Evolutionary conservation across 2,113 vertebrate species (phyloP).

Genomic region (Nibea albiflora): DNA sequence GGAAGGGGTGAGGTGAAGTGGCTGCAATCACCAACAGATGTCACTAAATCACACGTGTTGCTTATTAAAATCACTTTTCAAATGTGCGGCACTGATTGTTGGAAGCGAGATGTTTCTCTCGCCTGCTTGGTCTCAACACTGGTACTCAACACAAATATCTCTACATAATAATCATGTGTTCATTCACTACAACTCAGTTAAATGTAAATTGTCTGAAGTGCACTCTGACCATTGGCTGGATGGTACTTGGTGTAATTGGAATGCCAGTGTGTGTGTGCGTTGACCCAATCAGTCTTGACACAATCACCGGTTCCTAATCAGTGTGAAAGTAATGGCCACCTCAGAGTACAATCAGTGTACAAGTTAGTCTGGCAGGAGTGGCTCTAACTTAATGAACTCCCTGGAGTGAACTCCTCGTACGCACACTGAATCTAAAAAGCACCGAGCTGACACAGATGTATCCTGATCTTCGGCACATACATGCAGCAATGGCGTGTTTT

Average conservation of each 20-base stretch:
- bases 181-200: slow-evolving; percentile 44
- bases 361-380: slow-evolving; percentile 60
- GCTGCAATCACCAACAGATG: no score
- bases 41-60: no score
- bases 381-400: slow-evolving; percentile 72
- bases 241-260: slow-evolving; percentile 65
- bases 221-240: slow-evolving; percentile 47
- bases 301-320: slow-evolving; percentile 76
- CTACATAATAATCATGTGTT: slow-evolving; percentile 51
- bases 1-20: no score
- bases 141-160: slow-evolving; percentile 31
- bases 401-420: slow-evolving; percentile 5
- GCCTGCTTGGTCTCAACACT: slow-evolving; percentile 40
- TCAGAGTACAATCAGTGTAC: slow-evolving; percentile 70
- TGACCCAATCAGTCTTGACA: slow-evolving; percentile 64
- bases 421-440: slow-evolving; percentile 6
- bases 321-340: slow-evolving; percentile 73
- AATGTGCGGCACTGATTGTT: slow-evolving; percentile 1
- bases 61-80: slow-evolving; percentile 3
- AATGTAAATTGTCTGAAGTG: slow-evolving; percentile 60
- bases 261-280: slow-evolving; percentile 50
- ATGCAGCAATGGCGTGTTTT: slow-evolving; percentile 18
- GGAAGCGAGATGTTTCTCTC: neutral
- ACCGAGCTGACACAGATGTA: slow-evolving; percentile 2
- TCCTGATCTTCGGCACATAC: neutral